phyloP scores from a whole-genome alignment of 2,888 invertebrate genomes.

The Phorcus lineatus region DNA sequence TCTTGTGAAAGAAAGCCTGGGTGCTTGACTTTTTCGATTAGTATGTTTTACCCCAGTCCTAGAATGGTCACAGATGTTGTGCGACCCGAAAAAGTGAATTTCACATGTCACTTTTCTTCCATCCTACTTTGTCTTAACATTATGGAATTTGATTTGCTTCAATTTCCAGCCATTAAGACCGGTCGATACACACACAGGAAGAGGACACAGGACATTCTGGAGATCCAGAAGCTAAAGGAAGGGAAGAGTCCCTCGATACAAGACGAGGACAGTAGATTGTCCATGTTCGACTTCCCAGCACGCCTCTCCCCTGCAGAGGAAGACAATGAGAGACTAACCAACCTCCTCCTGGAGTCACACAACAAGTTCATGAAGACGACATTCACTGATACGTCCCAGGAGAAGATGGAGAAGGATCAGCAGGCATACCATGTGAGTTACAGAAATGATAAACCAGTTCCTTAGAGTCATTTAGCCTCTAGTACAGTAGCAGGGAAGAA shows the following conservation, averaged over 20 bases:
- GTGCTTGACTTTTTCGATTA: no score
- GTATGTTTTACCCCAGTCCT: no score
- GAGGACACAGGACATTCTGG: constrained; percentile 68
- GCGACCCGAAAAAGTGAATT: no score
- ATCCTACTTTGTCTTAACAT: no score
- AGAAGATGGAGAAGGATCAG: constrained; percentile 24
- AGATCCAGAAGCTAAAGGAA: constrained; percentile 63
- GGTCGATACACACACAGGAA: constrained; percentile 72
- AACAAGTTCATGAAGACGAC: constrained; percentile 36
- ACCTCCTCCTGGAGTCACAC: constrained; percentile 40
- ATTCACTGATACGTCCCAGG: constrained; percentile 30
- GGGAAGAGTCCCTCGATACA: neutral
- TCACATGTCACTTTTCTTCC: no score
- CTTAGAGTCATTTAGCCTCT: no score
- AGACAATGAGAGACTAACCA: constrained; percentile 33
- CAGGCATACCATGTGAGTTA: constrained; percentile 39
- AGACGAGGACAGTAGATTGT: neutral
- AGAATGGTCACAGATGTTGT: no score
- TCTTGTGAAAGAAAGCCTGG: no score
- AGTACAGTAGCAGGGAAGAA: no score
- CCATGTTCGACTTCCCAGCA: neutral
- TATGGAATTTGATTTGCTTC: neutral
- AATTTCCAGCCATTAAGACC: constrained; percentile 70
- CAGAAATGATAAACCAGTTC: no score
- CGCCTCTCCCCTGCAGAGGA: neutral